Base-by-base conservation (phyloP, 1,140 invertebrate species). In the Medauroidea extradentata region DNA sequence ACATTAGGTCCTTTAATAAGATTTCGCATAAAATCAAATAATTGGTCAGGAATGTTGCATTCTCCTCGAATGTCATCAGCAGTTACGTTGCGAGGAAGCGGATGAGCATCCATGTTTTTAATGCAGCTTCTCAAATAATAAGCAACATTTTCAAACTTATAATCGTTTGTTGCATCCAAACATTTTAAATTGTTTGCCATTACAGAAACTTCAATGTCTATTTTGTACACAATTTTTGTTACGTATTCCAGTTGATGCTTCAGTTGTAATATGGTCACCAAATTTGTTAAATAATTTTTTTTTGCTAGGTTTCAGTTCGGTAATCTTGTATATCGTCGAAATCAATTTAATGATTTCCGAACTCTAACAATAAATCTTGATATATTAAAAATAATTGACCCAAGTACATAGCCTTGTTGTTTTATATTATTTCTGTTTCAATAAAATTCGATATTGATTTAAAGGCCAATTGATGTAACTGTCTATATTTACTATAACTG, bases 61-160 rank as follows among this genome's bases (percentile, higher is more conserved):
- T 73, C 69, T 63, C 69, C 70, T 38, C 49, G 60, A 60, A 72
- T 70, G 53, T 72, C 69, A 57, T 73, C 65, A 65, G 62, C 69
- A 62, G 64, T 67, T 64, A 71, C 16, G 44, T 65, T 57, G 16
- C 48, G 44, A 62, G 66, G 57, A 42, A 69, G 62, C 1, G 57
- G 27, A 43, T 65, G n/a, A 39, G 49, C 5, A 58, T 67, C 38
- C 8, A 68, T 62, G 11, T 34, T 34, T 34, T 34, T 34, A 34
- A 34, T 34, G 29, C 29, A 34, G 29, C 29, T 34, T 34, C 29
- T 34, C 11, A 34, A 34, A 34, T 34, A 34, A 34, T 34, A 34
- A 7, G 29, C 29, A 34, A 34, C 29, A 34, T 34, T 34, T 34
- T 34, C 29, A 34, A 34, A 34, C 5, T 34, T 34, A 34, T 34